Percentiles rank a stretch among this genome's conserved stretches.
These are phyloP conservation scores for Mongoloraphidia duomilia DNA, from an alignment of 2,888 invertebrate species.

Conservation along the genomic window DNA sequence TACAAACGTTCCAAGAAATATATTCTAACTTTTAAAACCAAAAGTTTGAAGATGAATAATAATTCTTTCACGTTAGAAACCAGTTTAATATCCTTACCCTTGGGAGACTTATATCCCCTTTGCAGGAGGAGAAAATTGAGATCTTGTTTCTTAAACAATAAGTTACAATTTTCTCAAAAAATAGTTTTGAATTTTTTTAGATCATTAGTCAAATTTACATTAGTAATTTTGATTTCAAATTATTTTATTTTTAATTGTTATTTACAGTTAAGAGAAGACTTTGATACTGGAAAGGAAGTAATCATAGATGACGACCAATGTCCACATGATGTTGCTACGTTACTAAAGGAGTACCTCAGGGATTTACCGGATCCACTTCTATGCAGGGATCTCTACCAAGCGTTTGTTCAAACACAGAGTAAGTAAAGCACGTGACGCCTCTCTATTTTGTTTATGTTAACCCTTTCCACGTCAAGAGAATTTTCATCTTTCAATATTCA, in stretches of 20 bases:
- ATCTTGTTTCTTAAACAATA: no score
- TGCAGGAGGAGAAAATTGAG: no score
- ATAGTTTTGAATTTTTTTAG: no score
- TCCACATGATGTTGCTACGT: constrained; percentile 85
- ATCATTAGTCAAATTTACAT: neutral
- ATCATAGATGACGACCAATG: constrained; percentile 65
- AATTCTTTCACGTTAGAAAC: no score
- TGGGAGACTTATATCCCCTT: no score
- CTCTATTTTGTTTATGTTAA: neutral
- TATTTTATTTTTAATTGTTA: neutral
- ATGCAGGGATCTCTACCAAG: constrained; percentile 75
- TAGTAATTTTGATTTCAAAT: neutral
- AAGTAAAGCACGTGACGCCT: constrained; percentile 26
- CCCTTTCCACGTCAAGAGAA: no score
- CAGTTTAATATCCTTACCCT: no score
- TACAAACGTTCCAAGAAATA: no score
- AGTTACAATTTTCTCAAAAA: no score
- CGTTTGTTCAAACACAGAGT: constrained; percentile 88
- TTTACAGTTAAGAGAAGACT: constrained; percentile 72
- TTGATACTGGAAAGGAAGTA: constrained; percentile 66
- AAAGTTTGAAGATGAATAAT: no score
- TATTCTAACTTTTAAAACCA: no score
- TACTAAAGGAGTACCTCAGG: constrained; percentile 84
- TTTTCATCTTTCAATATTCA: no score
- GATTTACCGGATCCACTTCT: constrained; percentile 87